Base-by-base conservation (phyloP, 2,113 vertebrate genomes). In the Gymnarchus niloticus region DNA sequence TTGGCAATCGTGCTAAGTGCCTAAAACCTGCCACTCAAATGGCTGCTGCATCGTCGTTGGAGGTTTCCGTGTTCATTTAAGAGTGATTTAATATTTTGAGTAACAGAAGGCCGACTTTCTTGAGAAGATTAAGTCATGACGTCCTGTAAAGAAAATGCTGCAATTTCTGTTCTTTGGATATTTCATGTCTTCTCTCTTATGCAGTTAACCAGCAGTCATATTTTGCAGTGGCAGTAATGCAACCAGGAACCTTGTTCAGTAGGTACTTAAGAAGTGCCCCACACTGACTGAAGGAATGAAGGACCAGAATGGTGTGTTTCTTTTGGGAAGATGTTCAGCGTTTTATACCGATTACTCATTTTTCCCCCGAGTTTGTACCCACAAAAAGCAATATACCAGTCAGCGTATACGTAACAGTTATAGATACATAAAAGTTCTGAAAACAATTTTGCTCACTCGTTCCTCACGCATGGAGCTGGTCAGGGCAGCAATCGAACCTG, bases 401-500 rank as follows among this genome's bases (percentile, higher is more conserved):
- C 23, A 91, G 92, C 92, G 90, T 87, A 83, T 90, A 91, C 91
- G 93, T 93, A 91, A 92, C 93, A 92, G 91, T 83, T 93, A 92
- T 94, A 93, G 95, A 95, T 95, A 93, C 94, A 93, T 90, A 91
- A 85, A 92, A 90, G 89, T 90, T 90, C 89, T 91, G 91, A 87
- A 91, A 86, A 91, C 89, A 93, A 91, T 92, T 92, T 93, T 90
- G 90, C 91, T 89, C 90, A 90, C 76, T 85, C 90, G 90, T 92
- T 92, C 93, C 92, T 92, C 12, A 93, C 92, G 92, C 91, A 93
- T 95, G 91, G 93, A 93, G 91, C 91, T 93, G 91, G 90, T 92
- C 88, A 88, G 93, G 93, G 93, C 94, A 94, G 91, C 93, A 94
- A 93, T 93, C 92, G 93, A 95, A 94, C 94, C 94, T 94, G 94